phyloP scores from a whole-genome alignment of 2,113 vertebrate genomes.

The Chamaea fasciata region DNA sequence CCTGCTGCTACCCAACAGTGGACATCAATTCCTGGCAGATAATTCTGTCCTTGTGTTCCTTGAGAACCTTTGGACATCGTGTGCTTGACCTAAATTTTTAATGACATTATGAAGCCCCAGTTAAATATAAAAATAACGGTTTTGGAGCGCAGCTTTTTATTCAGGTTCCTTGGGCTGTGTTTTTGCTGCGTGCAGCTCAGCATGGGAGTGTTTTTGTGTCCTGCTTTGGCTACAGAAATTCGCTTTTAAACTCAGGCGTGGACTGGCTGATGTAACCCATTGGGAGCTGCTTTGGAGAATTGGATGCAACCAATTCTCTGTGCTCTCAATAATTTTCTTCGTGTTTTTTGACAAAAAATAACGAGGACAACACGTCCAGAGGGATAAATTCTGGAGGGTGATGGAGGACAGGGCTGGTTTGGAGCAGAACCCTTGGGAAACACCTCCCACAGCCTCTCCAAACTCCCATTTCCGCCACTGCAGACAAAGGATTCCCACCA shows the following conservation, averaged over 20 bases:
- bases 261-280: background rate
- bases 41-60: slow-evolving; percentile 1
- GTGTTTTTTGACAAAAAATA: background rate
- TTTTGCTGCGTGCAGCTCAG: background rate
- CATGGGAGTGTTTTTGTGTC: background rate
- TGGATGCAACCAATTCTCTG: background rate
- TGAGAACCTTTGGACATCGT: slow-evolving; percentile 15
- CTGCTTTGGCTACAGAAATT: background rate
- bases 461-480: background rate
- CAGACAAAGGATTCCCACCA: background rate
- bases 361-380: background rate
- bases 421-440: background rate
- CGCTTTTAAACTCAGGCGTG: background rate
- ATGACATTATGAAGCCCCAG: background rate
- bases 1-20: slow-evolving; percentile 39
- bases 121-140: slow-evolving; percentile 24
- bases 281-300: background rate
- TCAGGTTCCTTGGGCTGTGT: background rate
- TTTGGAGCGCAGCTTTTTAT: background rate
- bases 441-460: background rate
- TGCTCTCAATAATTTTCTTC: no score
- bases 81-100: slow-evolving; percentile 58
- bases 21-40: slow-evolving; percentile 45
- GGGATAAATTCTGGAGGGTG: background rate
- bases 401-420: background rate